phyloP scores from a whole-genome alignment of 2,113 vertebrate species.

The Chlorodrepanis virens region DNA sequence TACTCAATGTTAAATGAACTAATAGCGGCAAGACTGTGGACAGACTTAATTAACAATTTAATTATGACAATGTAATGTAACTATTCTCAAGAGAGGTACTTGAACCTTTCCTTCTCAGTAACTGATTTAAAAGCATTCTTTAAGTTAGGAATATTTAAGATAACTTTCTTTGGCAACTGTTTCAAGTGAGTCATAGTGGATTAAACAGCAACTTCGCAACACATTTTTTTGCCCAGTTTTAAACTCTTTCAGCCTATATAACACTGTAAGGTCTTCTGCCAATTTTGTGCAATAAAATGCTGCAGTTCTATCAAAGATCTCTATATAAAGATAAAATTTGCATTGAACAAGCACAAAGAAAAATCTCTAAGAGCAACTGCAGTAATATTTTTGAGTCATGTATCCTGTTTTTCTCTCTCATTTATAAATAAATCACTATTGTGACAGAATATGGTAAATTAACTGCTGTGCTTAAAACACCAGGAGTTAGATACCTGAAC shows the following conservation, averaged over 20 bases:
- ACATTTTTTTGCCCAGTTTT: not conserved
- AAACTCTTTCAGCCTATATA: not conserved
- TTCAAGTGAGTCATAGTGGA: not conserved
- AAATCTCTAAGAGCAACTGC: not conserved
- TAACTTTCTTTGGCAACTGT: not conserved
- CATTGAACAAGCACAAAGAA: not conserved
- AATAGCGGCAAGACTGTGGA: not conserved
- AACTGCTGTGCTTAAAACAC: not conserved
- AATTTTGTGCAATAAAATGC: not conserved
- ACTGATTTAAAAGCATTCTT: not conserved
- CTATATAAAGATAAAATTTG: not conserved
- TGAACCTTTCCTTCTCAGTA: not conserved
- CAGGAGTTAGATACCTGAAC: not conserved
- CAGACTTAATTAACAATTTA: not conserved
- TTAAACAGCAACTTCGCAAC: not conserved
- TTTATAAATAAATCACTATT: not conserved
- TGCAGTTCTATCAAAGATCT: not conserved
- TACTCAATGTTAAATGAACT: not conserved
- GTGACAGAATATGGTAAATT: not conserved
- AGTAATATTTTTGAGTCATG: not conserved
- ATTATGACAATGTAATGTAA: not conserved
- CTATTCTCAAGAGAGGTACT: not conserved
- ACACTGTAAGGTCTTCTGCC: not conserved
- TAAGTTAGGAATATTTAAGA: not conserved
- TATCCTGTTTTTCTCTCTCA: not conserved